phyloP scores from a whole-genome alignment of 2,113 vertebrate species.

The Prunella himalayana region DNA sequence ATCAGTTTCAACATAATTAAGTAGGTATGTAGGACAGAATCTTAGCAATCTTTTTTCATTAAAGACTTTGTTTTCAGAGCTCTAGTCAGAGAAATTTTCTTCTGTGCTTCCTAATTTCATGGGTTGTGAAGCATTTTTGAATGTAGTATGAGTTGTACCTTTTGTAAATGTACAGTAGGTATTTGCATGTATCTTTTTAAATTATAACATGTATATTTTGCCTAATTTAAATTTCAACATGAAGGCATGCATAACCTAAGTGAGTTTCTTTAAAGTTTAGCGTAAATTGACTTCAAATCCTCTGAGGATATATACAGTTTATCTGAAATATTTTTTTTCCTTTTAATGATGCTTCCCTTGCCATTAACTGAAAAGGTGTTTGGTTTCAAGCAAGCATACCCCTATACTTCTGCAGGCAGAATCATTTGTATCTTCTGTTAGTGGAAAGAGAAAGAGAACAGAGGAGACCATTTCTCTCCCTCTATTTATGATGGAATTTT shows the following conservation, averaged over 20 bases:
- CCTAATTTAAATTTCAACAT: background rate
- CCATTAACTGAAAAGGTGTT: background rate
- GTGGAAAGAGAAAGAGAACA: background rate
- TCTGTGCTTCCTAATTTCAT: background rate
- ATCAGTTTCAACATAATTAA: background rate
- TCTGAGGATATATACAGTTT: background rate
- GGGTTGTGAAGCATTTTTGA: background rate
- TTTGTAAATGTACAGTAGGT: background rate
- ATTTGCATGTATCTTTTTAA: background rate
- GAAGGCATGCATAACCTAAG: background rate
- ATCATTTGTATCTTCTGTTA: background rate
- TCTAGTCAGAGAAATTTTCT: background rate
- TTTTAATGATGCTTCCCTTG: background rate
- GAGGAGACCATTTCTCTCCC: background rate
- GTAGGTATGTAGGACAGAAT: background rate
- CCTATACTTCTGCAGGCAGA: background rate
- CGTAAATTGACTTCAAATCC: background rate
- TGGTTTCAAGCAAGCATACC: background rate
- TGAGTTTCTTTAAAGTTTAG: background rate
- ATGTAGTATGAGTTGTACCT: background rate
- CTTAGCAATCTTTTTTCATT: background rate
- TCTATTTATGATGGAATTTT: background rate
- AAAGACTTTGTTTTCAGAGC: background rate
- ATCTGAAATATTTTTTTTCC: background rate
- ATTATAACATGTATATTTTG: background rate